Evolutionary conservation across 2,888 invertebrate species (phyloP).

Genomic region (Volucella bombylans): DNA sequence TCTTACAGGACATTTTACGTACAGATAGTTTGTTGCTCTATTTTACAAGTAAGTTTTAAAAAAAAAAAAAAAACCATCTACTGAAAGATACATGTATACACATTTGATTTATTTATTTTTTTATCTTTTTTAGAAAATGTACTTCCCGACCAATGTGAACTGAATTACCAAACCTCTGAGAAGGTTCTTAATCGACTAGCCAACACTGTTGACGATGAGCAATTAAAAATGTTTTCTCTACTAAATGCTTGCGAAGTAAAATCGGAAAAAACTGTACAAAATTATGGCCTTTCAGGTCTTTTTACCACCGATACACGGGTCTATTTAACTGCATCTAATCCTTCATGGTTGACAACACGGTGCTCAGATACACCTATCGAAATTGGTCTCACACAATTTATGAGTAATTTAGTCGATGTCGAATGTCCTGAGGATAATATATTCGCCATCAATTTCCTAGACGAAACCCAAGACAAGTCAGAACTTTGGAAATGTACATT

Average conservation of each 20-base stretch:
- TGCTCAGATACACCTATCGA: slow-evolving; percentile 76
- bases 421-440: slow-evolving; percentile 80
- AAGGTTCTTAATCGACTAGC: slow-evolving; percentile 79
- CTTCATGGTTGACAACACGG: slow-evolving; percentile 83
- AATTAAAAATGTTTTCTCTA: slow-evolving; percentile 82
- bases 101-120: slow-evolving; percentile 7
- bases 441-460: slow-evolving; percentile 83
- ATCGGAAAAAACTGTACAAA: slow-evolving; percentile 78
- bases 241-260: slow-evolving; percentile 82
- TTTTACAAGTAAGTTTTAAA: slow-evolving; percentile 81
- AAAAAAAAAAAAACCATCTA: not conserved
- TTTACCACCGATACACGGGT: slow-evolving; percentile 82
- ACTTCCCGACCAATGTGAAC: slow-evolving; percentile 81
- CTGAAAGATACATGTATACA: not conserved
- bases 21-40: slow-evolving; percentile 84
- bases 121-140: slow-evolving; percentile 79
- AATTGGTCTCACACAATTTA: slow-evolving; percentile 82
- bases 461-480: slow-evolving; percentile 83
- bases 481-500: slow-evolving; percentile 83
- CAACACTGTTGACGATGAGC: slow-evolving; percentile 77
- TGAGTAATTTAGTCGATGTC: slow-evolving; percentile 84
- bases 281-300: slow-evolving; percentile 78
- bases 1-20: slow-evolving; percentile 84
- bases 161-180: slow-evolving; percentile 81
- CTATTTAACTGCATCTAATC: slow-evolving; percentile 82